Evolutionary conservation across 1,140 invertebrate species (phyloP).

Genomic region (Bombus fervidus): DNA sequence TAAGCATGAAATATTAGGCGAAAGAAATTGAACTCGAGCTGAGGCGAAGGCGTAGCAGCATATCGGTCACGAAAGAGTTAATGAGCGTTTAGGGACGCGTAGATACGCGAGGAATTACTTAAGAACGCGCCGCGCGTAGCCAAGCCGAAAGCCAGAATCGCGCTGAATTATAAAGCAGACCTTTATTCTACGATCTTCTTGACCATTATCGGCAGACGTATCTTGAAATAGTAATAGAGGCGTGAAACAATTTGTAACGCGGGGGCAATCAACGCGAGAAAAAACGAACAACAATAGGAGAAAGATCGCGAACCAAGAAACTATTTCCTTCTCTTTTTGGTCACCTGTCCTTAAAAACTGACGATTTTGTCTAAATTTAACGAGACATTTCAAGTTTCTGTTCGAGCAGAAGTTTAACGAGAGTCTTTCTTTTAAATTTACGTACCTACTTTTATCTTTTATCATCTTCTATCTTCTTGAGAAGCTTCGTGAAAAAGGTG

Average conservation of each 20-base stretch:
- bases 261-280: slow-evolving; percentile 17
- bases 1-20: not conserved
- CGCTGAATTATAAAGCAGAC: slow-evolving; percentile 16
- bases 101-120: slow-evolving; percentile 1
- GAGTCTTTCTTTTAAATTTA: too few species aligned
- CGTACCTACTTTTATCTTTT: too few species aligned
- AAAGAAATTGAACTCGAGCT: not conserved
- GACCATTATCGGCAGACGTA: slow-evolving; percentile 22
- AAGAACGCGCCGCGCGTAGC: slow-evolving; percentile 16
- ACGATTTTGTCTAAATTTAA: not conserved
- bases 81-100: slow-evolving; percentile 34
- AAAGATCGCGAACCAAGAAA: not conserved
- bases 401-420: not conserved
- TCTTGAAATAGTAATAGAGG: slow-evolving; percentile 33
- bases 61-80: slow-evolving; percentile 5
- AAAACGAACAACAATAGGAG: slow-evolving; percentile 13
- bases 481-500: too few species aligned
- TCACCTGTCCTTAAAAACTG: not conserved
- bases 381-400: not conserved
- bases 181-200: not conserved
- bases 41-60: not conserved
- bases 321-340: not conserved
- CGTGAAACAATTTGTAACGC: slow-evolving; percentile 42
- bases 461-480: too few species aligned
- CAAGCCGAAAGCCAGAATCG: slow-evolving; percentile 9